These are phyloP conservation scores for Eubasilissa regina DNA, from an alignment of 1,140 invertebrate species.

Conservation along the genomic window DNA sequence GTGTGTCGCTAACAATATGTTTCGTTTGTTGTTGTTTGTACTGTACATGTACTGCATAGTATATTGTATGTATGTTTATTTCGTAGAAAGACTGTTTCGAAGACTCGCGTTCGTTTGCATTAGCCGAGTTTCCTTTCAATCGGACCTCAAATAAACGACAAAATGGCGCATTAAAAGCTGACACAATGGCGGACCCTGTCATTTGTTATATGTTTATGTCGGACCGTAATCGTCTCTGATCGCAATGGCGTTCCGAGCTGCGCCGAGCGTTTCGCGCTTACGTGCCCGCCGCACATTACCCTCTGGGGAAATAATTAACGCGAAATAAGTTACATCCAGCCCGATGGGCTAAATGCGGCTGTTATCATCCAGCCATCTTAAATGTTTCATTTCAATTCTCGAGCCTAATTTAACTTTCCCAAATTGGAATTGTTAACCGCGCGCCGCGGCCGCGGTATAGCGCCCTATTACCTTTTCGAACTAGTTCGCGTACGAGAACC, in stretches of 20 bases:
- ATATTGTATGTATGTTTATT: no score
- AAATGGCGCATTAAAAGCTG: no score
- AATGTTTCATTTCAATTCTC: slow-evolving; percentile 58
- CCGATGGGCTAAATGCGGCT: slow-evolving; percentile 57
- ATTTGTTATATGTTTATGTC: no score
- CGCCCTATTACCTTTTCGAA: no score
- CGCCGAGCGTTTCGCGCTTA: slow-evolving; percentile 28
- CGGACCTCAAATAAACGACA: no score
- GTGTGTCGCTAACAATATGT: no score
- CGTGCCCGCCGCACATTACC: slow-evolving; percentile 53
- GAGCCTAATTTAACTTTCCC: slow-evolving; percentile 54
- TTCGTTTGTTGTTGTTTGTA: no score
- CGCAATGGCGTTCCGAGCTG: neutral
- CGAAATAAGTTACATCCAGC: slow-evolving; percentile 51
- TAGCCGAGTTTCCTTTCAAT: no score
- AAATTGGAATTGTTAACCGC: slow-evolving; percentile 46
- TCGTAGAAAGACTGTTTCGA: no score
- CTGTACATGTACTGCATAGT: no score
- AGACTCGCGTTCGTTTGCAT: no score
- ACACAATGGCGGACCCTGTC: no score
- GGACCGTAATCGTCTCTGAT: slow-evolving; percentile 13
- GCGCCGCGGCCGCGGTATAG: neutral
- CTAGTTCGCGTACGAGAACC: neutral
- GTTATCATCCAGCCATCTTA: slow-evolving; percentile 57
- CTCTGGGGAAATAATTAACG: slow-evolving; percentile 58